These are phyloP conservation scores for Cairina moschata DNA, from an alignment of 2,113 vertebrate species.

Conservation along the genomic window DNA sequence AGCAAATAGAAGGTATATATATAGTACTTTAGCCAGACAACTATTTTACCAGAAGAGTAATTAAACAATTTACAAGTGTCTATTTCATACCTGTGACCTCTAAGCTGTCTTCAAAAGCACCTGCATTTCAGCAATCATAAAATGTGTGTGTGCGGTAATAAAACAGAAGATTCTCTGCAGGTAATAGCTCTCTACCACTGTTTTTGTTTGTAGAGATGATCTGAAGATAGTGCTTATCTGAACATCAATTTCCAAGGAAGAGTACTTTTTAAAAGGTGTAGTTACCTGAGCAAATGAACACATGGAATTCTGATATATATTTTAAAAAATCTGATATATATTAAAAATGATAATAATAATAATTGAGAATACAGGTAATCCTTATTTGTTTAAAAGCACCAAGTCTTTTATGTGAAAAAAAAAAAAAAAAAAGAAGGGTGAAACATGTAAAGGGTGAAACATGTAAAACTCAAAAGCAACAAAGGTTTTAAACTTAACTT, in stretches of 20 bases:
- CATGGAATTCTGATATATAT: background rate
- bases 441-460: background rate
- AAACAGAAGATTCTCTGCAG: background rate
- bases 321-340: too few relatives aligned
- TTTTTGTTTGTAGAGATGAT: background rate
- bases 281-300: background rate
- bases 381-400: background rate
- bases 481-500: background rate
- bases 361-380: background rate
- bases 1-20: background rate
- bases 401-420: background rate
- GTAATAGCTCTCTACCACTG: background rate
- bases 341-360: background rate
- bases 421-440: background rate
- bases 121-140: background rate
- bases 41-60: background rate
- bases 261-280: background rate
- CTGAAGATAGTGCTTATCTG: background rate
- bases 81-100: background rate
- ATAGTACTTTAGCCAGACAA: background rate
- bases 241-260: background rate
- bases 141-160: background rate
- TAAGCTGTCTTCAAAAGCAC: background rate
- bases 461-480: background rate
- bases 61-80: background rate